Conservation (phyloP, 1,140 invertebrate species). For the fruit fly (Drosophila melanogaster) region Release_6_plus_ISO1_MT NT_037436.4:14072501-14073000, state of each 20-base stretch:
- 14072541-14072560: constrained; percentile 63
- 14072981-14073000: constrained; percentile 77
- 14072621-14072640: constrained; percentile 81
- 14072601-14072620: constrained; percentile 57
- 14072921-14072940: constrained; percentile 66
- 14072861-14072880: constrained; percentile 85
- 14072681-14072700: not conserved
- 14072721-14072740: not conserved
- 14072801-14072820: constrained; percentile 84
- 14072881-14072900: not conserved
- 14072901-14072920: not conserved
- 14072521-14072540: constrained; percentile 30
- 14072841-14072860: constrained; percentile 85
- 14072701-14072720: not conserved
- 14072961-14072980: constrained; percentile 82
- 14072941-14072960: constrained; percentile 72
- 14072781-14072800: constrained; percentile 85
- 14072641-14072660: constrained; percentile 13
- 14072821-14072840: constrained; percentile 85
- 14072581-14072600: constrained; percentile 63
- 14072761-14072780: constrained; percentile 85
- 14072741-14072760: constrained; percentile 74
- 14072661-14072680: constrained; percentile 2
- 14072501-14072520: constrained; percentile 26
- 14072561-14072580: constrained; percentile 76